Percentiles rank a stretch among this genome's conserved stretches.
These are phyloP conservation scores for Dinocampus coccinellae DNA, from an alignment of 2,888 invertebrate species.

Conservation along the genomic window DNA sequence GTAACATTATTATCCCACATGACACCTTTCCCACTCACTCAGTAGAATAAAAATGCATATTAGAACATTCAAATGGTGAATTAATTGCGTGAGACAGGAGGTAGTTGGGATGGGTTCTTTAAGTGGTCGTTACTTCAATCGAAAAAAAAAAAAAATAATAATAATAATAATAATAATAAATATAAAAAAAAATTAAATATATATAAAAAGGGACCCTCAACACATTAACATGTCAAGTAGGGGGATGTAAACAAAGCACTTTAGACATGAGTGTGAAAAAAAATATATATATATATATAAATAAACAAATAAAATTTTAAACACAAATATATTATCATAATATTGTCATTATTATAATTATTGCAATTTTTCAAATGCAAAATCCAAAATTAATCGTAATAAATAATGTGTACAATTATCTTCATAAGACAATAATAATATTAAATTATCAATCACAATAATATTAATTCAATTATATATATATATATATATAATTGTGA, in stretches of 20 bases:
- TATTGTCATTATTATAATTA: too few species aligned
- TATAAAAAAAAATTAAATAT: too few species aligned
- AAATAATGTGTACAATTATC: too few species aligned
- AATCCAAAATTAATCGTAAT: too few species aligned
- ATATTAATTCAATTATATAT: too few species aligned
- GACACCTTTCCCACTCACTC: slow-evolving; percentile 3
- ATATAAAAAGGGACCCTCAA: neutral
- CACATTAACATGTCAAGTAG: neutral
- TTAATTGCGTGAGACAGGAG: neutral
- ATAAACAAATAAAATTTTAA: too few species aligned
- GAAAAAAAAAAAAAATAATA: neutral
- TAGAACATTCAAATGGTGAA: neutral
- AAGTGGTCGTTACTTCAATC: neutral
- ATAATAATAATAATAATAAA: too few species aligned
- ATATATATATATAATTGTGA: too few species aligned
- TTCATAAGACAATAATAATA: too few species aligned
- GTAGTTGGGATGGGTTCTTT: neutral
- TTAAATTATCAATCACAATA: too few species aligned
- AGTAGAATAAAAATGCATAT: neutral
- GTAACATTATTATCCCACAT: neutral
- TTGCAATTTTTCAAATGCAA: neutral
- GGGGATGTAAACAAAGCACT: neutral
- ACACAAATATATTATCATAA: too few species aligned
- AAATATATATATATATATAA: too few species aligned
- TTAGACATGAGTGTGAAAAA: neutral